phyloP scores from a whole-genome alignment of 1,140 invertebrate species.

The Tetragnatha versicolor region DNA sequence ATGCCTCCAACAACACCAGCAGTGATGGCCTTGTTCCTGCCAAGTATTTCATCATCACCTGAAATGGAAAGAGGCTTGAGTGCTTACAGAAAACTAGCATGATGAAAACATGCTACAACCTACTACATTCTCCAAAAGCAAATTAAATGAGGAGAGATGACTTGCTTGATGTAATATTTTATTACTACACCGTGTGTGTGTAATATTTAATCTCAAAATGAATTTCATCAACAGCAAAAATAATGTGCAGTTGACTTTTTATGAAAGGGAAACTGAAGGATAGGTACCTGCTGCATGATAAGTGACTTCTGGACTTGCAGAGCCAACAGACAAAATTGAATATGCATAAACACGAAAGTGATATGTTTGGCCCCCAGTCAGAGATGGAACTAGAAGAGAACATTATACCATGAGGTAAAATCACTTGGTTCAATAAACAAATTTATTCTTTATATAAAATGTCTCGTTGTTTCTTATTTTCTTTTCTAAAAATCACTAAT shows the following conservation, averaged over 20 bases:
- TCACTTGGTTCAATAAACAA: too few species aligned
- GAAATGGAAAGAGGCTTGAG: not conserved
- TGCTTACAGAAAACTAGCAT: not conserved
- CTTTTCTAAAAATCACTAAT: too few species aligned
- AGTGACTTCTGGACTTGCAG: slow-evolving; percentile 83
- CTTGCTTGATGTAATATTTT: too few species aligned
- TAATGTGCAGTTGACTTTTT: not conserved
- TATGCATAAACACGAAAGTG: slow-evolving; percentile 89
- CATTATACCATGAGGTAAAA: not conserved
- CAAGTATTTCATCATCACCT: slow-evolving; percentile 43
- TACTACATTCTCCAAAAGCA: too few species aligned
- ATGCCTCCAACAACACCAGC: slow-evolving; percentile 92
- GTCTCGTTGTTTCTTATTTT: too few species aligned
- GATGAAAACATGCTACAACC: too few species aligned
- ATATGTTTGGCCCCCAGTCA: slow-evolving; percentile 69
- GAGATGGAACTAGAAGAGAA: slow-evolving; percentile 79
- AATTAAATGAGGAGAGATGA: too few species aligned
- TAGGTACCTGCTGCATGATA: slow-evolving; percentile 75
- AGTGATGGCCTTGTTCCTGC: slow-evolving; percentile 50
- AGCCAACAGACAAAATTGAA: slow-evolving; percentile 73
- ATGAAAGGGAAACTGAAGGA: not conserved
- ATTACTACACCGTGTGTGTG: too few species aligned
- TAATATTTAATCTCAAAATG: too few species aligned
- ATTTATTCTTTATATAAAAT: too few species aligned
- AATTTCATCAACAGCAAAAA: not conserved